These are phyloP conservation scores for Sus cebifrons DNA, from an alignment of 2,797 vertebrate species.

Conservation along the genomic window DNA sequence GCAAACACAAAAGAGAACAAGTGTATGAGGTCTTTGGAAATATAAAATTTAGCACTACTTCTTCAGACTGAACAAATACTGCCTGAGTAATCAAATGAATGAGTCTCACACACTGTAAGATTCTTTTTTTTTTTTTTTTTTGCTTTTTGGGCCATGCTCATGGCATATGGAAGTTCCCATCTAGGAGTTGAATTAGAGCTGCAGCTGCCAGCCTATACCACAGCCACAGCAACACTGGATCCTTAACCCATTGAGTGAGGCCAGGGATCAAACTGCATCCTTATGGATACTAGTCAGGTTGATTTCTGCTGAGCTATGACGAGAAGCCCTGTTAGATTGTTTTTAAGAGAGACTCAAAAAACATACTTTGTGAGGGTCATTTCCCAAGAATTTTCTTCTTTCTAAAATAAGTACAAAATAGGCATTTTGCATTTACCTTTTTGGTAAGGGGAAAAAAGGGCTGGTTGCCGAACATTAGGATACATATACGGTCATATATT, in stretches of 20 bases:
- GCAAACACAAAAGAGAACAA: neutral
- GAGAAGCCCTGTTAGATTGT: too few relatives aligned
- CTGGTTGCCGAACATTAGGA: neutral
- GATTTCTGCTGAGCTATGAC: too few relatives aligned
- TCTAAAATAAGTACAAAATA: slow-evolving; percentile 40
- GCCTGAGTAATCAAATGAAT: slow-evolving; percentile 52
- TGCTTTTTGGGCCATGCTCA: too few relatives aligned
- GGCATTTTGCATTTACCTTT: neutral
- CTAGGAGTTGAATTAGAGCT: too few relatives aligned
- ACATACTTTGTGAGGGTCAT: neutral
- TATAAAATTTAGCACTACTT: slow-evolving; percentile 17
- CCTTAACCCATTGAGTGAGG: too few relatives aligned
- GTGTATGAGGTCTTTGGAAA: neutral
- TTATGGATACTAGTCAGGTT: too few relatives aligned
- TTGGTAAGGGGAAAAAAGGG: neutral
- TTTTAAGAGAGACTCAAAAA: slow-evolving; percentile 48
- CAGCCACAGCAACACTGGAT: too few relatives aligned
- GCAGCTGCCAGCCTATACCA: too few relatives aligned
- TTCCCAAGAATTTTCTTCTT: slow-evolving; percentile 21
- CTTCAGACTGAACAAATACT: neutral
- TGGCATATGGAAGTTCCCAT: too few relatives aligned
- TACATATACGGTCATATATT: neutral
- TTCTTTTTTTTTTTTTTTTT: neutral
- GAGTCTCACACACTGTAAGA: neutral
- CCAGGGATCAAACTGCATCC: too few relatives aligned